phyloP scores from a whole-genome alignment of 1,140 invertebrate species.

The Stegodyphus dumicola region DNA sequence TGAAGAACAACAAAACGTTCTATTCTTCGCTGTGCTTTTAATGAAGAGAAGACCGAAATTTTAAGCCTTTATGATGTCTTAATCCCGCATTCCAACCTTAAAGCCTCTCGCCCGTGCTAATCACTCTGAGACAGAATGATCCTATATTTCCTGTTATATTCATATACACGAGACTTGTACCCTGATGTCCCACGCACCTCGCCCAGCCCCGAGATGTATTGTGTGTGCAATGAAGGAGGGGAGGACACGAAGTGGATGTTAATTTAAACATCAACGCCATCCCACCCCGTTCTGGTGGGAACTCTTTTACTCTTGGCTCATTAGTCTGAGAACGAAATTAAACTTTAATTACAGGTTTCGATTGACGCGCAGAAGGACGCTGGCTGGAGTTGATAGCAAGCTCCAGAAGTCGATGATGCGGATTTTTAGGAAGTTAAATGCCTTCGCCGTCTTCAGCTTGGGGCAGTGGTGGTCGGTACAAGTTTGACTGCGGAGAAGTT shows the following conservation, averaged over 20 bases:
- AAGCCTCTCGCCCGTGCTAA: conserved; percentile 48
- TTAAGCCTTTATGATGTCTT: conserved; percentile 48
- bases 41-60: too few species aligned
- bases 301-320: conserved; percentile 19
- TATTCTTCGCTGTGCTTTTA: neutral
- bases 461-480: too few species aligned
- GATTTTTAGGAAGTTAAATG: too few species aligned
- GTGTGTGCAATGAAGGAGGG: too few species aligned
- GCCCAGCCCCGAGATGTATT: too few species aligned
- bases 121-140: conserved; percentile 48
- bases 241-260: conserved; percentile 3
- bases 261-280: conserved; percentile 22
- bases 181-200: too few species aligned
- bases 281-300: too few species aligned
- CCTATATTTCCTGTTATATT: conserved; percentile 54
- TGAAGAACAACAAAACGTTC: neutral
- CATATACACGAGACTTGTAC: neutral
- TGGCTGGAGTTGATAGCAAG: too few species aligned
- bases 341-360: conserved; percentile 50
- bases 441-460: too few species aligned
- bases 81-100: conserved; percentile 18
- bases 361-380: conserved; percentile 2
- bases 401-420: too few species aligned
- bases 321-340: conserved; percentile 41
- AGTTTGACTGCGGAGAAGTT: too few species aligned